These are phyloP conservation scores for Aurelia coerulea DNA, from an alignment of 30 jellyfish, hydroid and myxozoan species.

Conservation along the genomic window DNA sequence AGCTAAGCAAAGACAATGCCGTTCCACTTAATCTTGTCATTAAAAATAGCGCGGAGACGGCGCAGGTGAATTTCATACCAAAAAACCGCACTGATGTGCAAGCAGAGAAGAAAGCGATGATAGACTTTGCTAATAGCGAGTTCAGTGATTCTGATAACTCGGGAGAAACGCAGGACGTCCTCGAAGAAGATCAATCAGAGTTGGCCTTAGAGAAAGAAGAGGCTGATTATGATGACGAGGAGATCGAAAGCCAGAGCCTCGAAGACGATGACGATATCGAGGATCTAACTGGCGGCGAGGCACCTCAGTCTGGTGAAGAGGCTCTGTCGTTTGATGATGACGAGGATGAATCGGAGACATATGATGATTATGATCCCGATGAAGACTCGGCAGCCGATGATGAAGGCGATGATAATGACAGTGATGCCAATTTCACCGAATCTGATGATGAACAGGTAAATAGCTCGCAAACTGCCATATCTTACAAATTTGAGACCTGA, in stretches of 20 bases:
- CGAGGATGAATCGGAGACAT: constrained; percentile 14
- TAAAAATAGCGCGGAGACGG: constrained; percentile 1
- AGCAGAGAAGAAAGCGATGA: constrained; percentile 64
- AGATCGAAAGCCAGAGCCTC: constrained; percentile 38
- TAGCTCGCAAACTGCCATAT: too few species aligned
- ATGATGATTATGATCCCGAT: constrained; percentile 63
- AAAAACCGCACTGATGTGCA: constrained; percentile 49
- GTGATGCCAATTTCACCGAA: constrained; percentile 61
- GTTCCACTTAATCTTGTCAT: constrained; percentile 7
- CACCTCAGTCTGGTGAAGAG: constrained; percentile 42
- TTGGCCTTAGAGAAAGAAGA: constrained; percentile 67
- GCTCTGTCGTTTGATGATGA: constrained; percentile 60
- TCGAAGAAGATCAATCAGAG: constrained; percentile 72
- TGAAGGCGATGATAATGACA: constrained; percentile 44
- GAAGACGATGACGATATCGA: constrained; percentile 68
- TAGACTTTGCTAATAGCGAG: constrained; percentile 63
- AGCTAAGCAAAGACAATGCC: constrained; percentile 21
- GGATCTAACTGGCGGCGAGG: constrained; percentile 56
- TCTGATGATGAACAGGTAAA: constrained; percentile 55
- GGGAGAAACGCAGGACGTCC: constrained; percentile 48
- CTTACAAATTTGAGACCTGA: too few species aligned
- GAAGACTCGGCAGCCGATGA: constrained; percentile 71
- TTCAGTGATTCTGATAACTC: constrained; percentile 35
- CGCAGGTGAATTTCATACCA: constrained; percentile 17
- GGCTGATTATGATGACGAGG: constrained; percentile 72